phyloP scores from a whole-genome alignment of 1,140 invertebrate genomes.

The Drosophila repletoides region DNA sequence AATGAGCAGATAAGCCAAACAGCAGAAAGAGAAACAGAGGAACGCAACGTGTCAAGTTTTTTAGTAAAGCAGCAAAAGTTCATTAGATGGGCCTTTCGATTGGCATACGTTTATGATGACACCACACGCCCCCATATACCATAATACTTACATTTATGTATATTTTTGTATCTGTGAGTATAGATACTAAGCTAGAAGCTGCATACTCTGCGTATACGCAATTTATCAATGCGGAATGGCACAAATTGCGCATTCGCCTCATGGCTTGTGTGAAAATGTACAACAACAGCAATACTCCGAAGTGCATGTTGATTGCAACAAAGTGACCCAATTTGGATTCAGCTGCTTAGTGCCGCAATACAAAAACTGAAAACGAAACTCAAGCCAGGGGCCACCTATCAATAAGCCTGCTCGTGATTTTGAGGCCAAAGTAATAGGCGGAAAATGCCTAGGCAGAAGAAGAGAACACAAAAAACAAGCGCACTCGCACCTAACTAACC shows the following conservation, averaged over 20 bases:
- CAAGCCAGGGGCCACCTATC: constrained; percentile 4
- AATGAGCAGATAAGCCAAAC: constrained; percentile 19
- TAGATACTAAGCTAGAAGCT: constrained; percentile 19
- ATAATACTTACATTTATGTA: neutral
- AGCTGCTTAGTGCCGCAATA: constrained; percentile 4
- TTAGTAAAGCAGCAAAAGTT: constrained; percentile 4
- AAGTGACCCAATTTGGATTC: constrained; percentile 30
- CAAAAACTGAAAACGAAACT: constrained; percentile 42
- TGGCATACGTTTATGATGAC: neutral
- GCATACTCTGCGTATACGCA: constrained; percentile 37
- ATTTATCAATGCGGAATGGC: constrained; percentile 9
- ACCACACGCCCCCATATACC: neutral
- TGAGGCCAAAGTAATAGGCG: constrained; percentile 40
- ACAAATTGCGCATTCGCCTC: constrained; percentile 27
- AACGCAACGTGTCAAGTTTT: constrained; percentile 58
- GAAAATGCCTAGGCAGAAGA: constrained; percentile 14
- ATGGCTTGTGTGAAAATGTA: neutral
- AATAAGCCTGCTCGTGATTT: constrained; percentile 13
- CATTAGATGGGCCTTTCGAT: neutral
- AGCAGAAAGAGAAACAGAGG: neutral
- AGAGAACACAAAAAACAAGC: constrained; percentile 1
- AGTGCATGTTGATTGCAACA: constrained; percentile 10
- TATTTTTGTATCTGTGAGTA: neutral
- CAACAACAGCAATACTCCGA: neutral
- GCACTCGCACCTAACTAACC: constrained; percentile 25